Conservation (phyloP, 2,113 vertebrate species). For the Oceanodroma tethys region DNA sequence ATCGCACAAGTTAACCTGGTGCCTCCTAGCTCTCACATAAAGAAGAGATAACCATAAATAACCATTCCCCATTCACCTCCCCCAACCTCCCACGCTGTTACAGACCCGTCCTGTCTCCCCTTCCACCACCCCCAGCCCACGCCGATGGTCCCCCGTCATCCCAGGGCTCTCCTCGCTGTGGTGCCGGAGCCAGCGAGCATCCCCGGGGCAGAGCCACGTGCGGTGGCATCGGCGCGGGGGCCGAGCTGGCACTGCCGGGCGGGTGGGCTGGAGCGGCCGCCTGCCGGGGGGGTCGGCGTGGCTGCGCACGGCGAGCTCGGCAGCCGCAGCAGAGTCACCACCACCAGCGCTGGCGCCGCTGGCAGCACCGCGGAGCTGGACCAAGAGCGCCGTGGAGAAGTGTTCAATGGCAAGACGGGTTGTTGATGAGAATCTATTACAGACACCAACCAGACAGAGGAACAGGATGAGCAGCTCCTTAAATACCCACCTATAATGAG, state of each 20-base stretch:
- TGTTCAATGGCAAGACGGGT: fast-evolving
- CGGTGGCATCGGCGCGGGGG: fast-evolving
- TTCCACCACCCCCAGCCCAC: background rate
- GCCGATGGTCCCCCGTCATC: fast-evolving
- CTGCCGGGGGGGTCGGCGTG: fast-evolving
- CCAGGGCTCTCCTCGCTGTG: fast-evolving
- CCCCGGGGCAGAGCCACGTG: fast-evolving
- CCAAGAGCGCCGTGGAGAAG: fast-evolving
- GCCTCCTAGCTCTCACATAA: too few species aligned
- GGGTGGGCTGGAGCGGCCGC: fast-evolving
- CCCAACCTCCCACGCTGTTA: background rate
- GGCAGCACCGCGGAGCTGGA: background rate
- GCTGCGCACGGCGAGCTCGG: fast-evolving
- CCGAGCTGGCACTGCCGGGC: background rate
- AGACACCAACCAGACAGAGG: constrained; percentile 22
- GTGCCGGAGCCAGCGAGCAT: fast-evolving
- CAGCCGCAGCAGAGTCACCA: background rate
- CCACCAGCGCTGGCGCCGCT: fast-evolving
- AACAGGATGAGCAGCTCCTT: constrained; percentile 51
- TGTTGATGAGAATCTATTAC: background rate
- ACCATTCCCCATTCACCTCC: background rate
- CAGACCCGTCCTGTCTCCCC: background rate
- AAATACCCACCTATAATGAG: constrained; percentile 35
- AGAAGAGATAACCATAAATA: background rate
- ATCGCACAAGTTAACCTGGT: fast-evolving